Base-by-base conservation (phyloP, 2,113 vertebrate species). In the Amazona guildingii region DNA sequence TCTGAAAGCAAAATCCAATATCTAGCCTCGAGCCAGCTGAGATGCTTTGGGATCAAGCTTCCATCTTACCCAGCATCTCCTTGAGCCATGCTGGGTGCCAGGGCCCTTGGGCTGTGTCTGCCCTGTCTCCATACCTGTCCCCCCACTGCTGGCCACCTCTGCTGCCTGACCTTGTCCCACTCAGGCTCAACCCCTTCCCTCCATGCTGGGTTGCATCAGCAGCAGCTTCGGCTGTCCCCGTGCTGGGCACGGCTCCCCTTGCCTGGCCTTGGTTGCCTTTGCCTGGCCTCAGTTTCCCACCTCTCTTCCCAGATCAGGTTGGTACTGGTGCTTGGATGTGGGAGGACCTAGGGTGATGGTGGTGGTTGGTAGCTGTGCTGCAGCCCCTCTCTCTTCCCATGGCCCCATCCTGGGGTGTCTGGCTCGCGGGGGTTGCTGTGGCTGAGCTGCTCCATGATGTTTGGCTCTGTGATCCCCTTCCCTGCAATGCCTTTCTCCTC, bases 41-140 rank as follows among this genome's bases (percentile, higher is more conserved):
- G 61, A 13, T 13, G 9, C 49, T 92, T 73, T 80, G 63, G 9
- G 35, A 33, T 88, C 70, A 51, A 61, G 35, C 9, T 6, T 6
- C 16, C 1, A 0, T 61, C 43, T 83, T 43, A 55, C 15, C 29
- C 3, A 2, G 25, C 14, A 29, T 84, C 27, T 31, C 16, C n/a
- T 13, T 54, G 35, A 72, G 17, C 23, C 25, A 19, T 3, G 2
- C 13, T 48, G 11, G 7, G 16, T 85, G 55, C 73, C 31, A n/a
- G 15, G 0, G 0, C 21, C 61, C 31, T 68, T 0, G 0, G 39
- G 25, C 37, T 59, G 27, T 59, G 55, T 25, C 52, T n/a, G 24
- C 9, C 9, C 13, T 55, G 39, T 73, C 20, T 7, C 17, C 41
- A 43, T 73, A 20, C 61, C 62, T 13, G 21, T 54, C 24, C 75